These are phyloP conservation scores for Dromaius novaehollandiae DNA, from an alignment of 2,113 vertebrate species.

Conservation along the genomic window DNA sequence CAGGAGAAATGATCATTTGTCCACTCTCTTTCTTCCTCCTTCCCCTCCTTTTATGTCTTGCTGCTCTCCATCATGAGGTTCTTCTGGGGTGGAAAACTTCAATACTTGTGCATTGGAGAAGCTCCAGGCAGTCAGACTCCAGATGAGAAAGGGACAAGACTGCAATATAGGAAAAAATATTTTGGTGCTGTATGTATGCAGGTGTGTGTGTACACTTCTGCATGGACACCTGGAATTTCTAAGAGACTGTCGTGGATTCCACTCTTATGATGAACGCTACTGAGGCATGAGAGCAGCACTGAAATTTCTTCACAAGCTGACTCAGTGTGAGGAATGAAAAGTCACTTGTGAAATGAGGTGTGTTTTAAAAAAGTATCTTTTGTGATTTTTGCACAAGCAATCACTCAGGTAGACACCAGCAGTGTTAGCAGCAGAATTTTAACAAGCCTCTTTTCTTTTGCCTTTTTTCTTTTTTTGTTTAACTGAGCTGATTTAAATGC, in stretches of 20 bases:
- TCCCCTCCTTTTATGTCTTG: background rate
- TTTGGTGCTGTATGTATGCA: background rate
- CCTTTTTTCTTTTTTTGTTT: background rate
- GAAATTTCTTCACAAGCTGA: background rate
- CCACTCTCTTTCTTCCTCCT: background rate
- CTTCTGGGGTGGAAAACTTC: background rate
- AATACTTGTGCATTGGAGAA: background rate
- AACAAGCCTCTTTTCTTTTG: background rate
- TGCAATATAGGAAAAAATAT: background rate
- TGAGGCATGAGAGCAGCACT: background rate
- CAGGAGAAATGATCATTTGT: background rate
- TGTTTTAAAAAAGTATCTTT: background rate
- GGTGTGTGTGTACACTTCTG: background rate
- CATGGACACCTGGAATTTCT: background rate
- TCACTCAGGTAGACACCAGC: background rate
- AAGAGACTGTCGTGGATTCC: background rate
- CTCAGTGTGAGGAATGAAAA: background rate
- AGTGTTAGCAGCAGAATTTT: background rate
- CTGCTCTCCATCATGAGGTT: background rate
- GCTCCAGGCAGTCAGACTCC: background rate
- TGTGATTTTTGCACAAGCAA: background rate
- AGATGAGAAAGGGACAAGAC: background rate
- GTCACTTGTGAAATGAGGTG: background rate
- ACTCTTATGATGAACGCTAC: background rate
- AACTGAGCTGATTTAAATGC: background rate